Evolutionary conservation across 2,797 vertebrate species (phyloP), one percentile per base, ranked within the genome.

Genomic region (Cuniculus paca): DNA sequence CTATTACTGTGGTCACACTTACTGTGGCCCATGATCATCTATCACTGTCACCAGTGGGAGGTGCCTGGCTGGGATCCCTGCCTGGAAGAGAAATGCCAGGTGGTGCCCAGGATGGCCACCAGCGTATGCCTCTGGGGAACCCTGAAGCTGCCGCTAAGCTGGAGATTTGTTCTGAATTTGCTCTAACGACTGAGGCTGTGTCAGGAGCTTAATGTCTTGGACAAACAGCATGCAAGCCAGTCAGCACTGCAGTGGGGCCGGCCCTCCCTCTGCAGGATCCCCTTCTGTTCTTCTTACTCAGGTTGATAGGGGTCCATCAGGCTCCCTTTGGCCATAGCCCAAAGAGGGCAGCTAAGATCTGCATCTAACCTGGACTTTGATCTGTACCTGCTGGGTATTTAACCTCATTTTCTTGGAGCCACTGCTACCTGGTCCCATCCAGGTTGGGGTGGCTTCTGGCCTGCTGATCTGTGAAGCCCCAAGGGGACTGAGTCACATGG

Each of bases 31-130:
- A 31, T 42, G 4, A 20, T n/a, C 31, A 5, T 78, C 10, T 12
- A 5, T 45, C 36, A 42, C 5, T 50, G 1, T 34, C 9, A 45
- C 10, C 19, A 8, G 36, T 0, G 0, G 36, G 52, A 4, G 24
- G 42, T 48, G 26, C 11, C 9, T 16, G 2, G 42, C 28, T 34
- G 63, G 36, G 75, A 34, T 60, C 48, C 34, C 52, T 60, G 36
- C 26, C 26, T n/a, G 17, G 52, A 50, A 54, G 42, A 56, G 5
- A 61, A 68, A 22, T 24, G 10, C 70, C 11, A 17, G 3, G 26
- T 0, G 11, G 12, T 52, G 9, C 36, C 24, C 4, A 26, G 34
- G 4, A 36, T 42, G 65, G 56, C n/a, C 34, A 60, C 61, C 19
- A 26, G 42, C 1, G 0, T 5, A 52, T 1, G 0, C 74, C 70